Base-by-base conservation (phyloP, 2,888 invertebrate genomes). In the Oscheius sp. region DNA sequence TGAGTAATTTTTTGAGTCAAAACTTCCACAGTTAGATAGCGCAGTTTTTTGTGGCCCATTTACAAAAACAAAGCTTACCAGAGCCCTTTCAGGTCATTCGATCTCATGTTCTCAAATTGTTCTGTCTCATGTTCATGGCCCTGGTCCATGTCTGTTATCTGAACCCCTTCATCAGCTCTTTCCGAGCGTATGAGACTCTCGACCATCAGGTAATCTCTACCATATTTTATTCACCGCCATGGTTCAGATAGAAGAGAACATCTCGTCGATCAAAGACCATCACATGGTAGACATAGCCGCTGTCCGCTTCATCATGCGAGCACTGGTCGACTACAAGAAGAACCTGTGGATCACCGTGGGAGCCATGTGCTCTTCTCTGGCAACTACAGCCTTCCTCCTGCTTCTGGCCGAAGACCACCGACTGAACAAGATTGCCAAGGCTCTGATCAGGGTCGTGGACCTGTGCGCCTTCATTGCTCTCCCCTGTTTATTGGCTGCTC, bases 321-420 rank as follows among this genome's bases (percentile, higher is more conserved):
- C 58, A 29, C 58, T 75, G 13, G 51, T 75, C 51, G 75, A 75
- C 50, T 88, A 88, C 84, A 86, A 86, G 78, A 83, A 86, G 79
- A 88, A 88, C 74, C 81, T 85, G 55, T 88, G 88, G 88, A 83
- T 88, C 79, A 81, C 84, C 1, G 86, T 88, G 21, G 88, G 83
- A 0, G 81, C 84, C 53, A 86, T 88, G 86, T 88, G 86, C 33
- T 82, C 86, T 29, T 82, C 82, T 7, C 80, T 88, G n/a, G 85
- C 86, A 42, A 80, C 86, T 13, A 80, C 86, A 2, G 84, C 83
- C 32, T 86, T 84, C 75, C 81, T 88, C 66, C 78, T 88, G 60
- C 73, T 86, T 47, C 78, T 87, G 11, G 70, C 77, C 48, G 76
- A 80, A 7, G 66, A 74, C 29, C 50, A 59, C 13, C 55, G 66